phyloP scores from a whole-genome alignment of 92 coral and sea anemone genomes.

The Metridium senile region DNA sequence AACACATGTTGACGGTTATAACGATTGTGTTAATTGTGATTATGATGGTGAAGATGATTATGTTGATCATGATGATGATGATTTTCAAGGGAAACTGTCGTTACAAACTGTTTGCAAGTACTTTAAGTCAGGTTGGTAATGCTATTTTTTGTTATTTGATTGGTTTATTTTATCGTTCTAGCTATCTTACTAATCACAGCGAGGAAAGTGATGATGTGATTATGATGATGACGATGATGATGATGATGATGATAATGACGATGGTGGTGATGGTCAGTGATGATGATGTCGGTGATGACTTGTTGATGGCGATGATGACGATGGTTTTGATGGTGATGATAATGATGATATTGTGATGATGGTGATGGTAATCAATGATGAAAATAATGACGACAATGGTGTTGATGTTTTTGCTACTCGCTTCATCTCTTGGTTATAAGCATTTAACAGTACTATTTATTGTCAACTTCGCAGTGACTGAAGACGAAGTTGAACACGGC shows the following conservation, averaged over 20 bases:
- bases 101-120: conserved; percentile 66
- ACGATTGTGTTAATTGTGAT: neutral
- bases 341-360: neutral
- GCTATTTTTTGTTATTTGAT: neutral
- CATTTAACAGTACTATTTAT: neutral
- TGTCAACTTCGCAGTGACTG: conserved; percentile 54
- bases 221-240: neutral
- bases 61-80: neutral
- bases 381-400: neutral
- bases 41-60: conserved; percentile 6
- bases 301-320: neutral
- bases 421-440: neutral
- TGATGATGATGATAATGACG: neutral
- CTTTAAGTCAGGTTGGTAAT: conserved; percentile 66
- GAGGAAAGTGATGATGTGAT: neutral
- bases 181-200: too few species aligned
- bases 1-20: too few species aligned
- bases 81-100: conserved; percentile 22
- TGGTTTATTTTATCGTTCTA: too few species aligned
- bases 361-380: neutral
- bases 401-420: neutral
- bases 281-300: neutral
- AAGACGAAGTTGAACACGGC: conserved; percentile 79
- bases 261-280: neutral
- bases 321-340: neutral